phyloP scores from a whole-genome alignment of 2,888 invertebrate genomes.

The Lasioglossum villosulum region DNA sequence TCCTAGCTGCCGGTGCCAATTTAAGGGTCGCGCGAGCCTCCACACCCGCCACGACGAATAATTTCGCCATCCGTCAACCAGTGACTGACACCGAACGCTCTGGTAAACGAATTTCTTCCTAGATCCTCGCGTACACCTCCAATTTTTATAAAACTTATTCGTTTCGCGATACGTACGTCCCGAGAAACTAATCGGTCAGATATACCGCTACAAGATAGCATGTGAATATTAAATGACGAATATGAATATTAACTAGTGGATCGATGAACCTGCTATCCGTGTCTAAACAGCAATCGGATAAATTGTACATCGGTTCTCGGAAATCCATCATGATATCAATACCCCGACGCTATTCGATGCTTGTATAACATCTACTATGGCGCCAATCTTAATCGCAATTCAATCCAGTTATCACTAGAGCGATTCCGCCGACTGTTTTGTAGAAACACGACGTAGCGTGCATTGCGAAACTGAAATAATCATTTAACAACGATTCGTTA shows the following conservation, averaged over 20 bases:
- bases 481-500: no score
- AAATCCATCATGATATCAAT: neutral
- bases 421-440: neutral
- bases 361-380: neutral
- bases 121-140: neutral
- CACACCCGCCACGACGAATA: slow-evolving; percentile 45
- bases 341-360: neutral
- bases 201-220: neutral
- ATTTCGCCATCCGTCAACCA: slow-evolving; percentile 54
- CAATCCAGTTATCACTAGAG: neutral
- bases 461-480: no score
- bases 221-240: neutral
- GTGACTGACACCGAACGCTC: neutral
- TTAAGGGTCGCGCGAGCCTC: slow-evolving; percentile 47
- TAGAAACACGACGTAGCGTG: neutral
- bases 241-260: neutral
- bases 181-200: neutral
- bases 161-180: neutral
- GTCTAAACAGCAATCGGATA: neutral
- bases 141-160: neutral
- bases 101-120: neutral
- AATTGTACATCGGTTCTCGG: neutral
- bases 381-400: neutral
- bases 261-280: neutral
- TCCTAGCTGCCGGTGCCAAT: slow-evolving; percentile 47